Percentiles rank a stretch among this genome's conserved stretches.
Conservation (phyloP, 2,888 invertebrate species). For the Ichneumon xanthorius region DNA sequence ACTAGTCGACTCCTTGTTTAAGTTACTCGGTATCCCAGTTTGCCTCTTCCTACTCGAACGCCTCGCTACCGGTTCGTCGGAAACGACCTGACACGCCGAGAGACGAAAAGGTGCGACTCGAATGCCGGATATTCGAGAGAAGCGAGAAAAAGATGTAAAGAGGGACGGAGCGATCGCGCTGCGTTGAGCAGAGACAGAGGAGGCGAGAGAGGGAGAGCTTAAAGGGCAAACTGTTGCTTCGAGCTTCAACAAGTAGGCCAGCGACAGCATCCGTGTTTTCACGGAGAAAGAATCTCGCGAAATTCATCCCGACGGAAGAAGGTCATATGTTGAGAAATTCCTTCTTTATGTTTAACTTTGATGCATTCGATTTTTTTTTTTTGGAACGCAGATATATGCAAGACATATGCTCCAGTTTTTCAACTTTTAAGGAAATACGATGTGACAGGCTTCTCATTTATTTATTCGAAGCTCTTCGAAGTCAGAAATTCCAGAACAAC, state of each 20-base stretch:
- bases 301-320: slow-evolving; percentile 19
- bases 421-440: neutral
- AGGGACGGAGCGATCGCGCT: slow-evolving; percentile 19
- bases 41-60: neutral
- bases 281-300: slow-evolving; percentile 24
- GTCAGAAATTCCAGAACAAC: neutral
- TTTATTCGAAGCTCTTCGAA: neutral
- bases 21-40: neutral
- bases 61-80: neutral
- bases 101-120: neutral
- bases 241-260: slow-evolving; percentile 82
- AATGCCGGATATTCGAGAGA: slow-evolving; percentile 8
- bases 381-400: neutral
- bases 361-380: neutral
- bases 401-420: neutral
- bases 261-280: slow-evolving; percentile 31
- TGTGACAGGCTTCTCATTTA: neutral
- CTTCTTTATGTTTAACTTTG: neutral
- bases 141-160: slow-evolving; percentile 1
- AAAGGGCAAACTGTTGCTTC: slow-evolving; percentile 84
- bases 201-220: slow-evolving; percentile 61
- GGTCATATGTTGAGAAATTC: neutral
- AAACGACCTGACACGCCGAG: neutral
- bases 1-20: neutral
- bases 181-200: slow-evolving; percentile 19